phyloP scores from a whole-genome alignment of 2,888 invertebrate species.

The Phalangium opilio region DNA sequence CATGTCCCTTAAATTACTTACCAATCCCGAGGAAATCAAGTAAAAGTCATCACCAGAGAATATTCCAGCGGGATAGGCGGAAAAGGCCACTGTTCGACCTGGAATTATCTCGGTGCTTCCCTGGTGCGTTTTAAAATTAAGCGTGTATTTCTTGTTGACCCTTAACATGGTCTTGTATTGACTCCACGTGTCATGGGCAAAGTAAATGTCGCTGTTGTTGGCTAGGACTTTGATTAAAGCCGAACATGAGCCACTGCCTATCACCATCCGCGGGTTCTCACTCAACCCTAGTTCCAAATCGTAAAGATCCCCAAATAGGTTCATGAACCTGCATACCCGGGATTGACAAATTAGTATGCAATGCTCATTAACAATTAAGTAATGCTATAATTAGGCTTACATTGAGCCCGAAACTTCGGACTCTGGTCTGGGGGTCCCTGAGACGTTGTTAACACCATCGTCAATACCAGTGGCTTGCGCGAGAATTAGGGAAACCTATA shows the following conservation, averaged over 20 bases:
- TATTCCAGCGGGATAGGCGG: constrained; percentile 58
- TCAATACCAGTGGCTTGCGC: constrained; percentile 60
- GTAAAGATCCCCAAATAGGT: constrained; percentile 55
- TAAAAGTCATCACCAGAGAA: constrained; percentile 36
- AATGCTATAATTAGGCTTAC: constrained; percentile 7
- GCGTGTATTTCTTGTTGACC: constrained; percentile 63
- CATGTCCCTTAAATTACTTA: constrained; percentile 23
- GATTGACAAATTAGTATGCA: too few species aligned
- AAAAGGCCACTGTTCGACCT: constrained; percentile 53
- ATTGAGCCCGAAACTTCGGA: constrained; percentile 16
- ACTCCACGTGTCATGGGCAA: constrained; percentile 66
- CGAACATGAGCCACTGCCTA: constrained; percentile 42
- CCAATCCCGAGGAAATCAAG: constrained; percentile 30
- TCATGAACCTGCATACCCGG: constrained; percentile 52
- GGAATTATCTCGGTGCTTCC: constrained; percentile 33
- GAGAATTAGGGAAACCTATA: constrained; percentile 49
- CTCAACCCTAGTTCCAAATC: constrained; percentile 42
- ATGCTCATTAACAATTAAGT: background rate
- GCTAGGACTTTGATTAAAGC: constrained; percentile 49
- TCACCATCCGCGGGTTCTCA: constrained; percentile 10
- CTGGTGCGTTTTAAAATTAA: background rate
- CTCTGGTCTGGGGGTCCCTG: constrained; percentile 10
- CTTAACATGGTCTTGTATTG: constrained; percentile 67
- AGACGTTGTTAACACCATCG: constrained; percentile 50
- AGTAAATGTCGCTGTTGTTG: constrained; percentile 43